Percentiles rank a stretch among this genome's conserved stretches.
Conservation (phyloP, 2,888 invertebrate species). For the Nebria brevicollis region DNA sequence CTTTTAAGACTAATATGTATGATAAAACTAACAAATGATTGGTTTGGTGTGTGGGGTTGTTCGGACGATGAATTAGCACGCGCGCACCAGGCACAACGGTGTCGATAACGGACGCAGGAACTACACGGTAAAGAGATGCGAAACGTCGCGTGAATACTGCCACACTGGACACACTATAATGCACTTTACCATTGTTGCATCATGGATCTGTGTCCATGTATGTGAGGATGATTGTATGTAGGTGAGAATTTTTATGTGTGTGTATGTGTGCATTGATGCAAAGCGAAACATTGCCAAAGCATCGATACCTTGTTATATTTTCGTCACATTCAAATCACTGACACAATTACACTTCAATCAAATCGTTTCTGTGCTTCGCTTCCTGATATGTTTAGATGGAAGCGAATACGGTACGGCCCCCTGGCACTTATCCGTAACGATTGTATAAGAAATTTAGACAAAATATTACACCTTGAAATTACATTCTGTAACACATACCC, state of each 20-base stretch:
- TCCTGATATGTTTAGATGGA: conserved; percentile 5
- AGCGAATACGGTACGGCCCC: neutral
- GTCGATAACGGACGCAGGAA: conserved; percentile 20
- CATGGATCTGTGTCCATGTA: neutral
- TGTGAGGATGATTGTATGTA: neutral
- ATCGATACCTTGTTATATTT: conserved; percentile 24
- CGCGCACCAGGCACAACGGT: conserved; percentile 13
- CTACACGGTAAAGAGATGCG: conserved; percentile 17
- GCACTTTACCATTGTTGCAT: conserved; percentile 23
- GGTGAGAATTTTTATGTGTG: neutral
- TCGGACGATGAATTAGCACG: neutral
- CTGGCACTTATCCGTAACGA: neutral
- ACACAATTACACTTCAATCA: conserved; percentile 42
- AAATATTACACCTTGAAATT: too few species aligned
- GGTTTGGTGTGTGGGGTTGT: neutral
- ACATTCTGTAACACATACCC: too few species aligned
- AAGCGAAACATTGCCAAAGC: neutral
- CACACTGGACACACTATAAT: conserved; percentile 27
- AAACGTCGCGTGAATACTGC: conserved; percentile 17
- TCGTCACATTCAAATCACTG: conserved; percentile 25
- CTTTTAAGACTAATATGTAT: neutral
- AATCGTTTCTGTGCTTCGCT: conserved; percentile 8
- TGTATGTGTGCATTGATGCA: conserved; percentile 2
- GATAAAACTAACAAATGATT: neutral
- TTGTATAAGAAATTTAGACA: too few species aligned